Evolutionary conservation across 2,888 invertebrate genomes (phyloP), one percentile per base, ranked within the genome.

Genomic region (Sarcophaga rosellei): DNA sequence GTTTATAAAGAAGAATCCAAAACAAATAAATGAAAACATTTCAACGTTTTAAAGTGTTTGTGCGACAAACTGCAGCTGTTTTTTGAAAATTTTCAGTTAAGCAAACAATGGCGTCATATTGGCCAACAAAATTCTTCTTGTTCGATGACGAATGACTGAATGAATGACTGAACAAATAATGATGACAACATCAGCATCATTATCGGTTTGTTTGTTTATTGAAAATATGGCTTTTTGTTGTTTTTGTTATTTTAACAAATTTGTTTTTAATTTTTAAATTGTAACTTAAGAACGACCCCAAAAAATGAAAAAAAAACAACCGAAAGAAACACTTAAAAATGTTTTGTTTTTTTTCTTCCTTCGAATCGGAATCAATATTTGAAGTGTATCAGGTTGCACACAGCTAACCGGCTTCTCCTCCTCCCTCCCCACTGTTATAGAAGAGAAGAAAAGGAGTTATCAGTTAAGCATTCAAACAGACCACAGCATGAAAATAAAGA

Each of bases 361-460:
- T 6, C 35, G 35, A 35, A 35, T 8, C 74, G 68, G 74, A 84
- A 81, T 84, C 81, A 87, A 85, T 89, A 84, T 89, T 89, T 89
- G 88, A 78, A 77, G 82, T 82, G 76, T 86, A 88, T 89, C 86
- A 80, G 85, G 84, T 89, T 88, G 88, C 89, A 87, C 72, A 35
- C 35, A 35, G 35, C 2, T 10, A 35, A 10, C 8, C 8, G 2
- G 1, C 35, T 2, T 4, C 35, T 35, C 35, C 35, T 35, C 0
- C 35, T 1, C 10, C 35, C 1, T 35, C 35, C 35, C 2, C 35
- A 35, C 35, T 0, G 63, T 21, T n/a, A 44, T 65, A 47, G 66
- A 12, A 66, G n/a, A 57, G 53, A 62, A 73, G 21, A 57, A 62
- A 45, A 45, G 25, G 20, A 69, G 65, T 47, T 23, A 47, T n/a